phyloP scores from a whole-genome alignment of 2,113 vertebrate species.

The Notothenia coriiceps region DNA sequence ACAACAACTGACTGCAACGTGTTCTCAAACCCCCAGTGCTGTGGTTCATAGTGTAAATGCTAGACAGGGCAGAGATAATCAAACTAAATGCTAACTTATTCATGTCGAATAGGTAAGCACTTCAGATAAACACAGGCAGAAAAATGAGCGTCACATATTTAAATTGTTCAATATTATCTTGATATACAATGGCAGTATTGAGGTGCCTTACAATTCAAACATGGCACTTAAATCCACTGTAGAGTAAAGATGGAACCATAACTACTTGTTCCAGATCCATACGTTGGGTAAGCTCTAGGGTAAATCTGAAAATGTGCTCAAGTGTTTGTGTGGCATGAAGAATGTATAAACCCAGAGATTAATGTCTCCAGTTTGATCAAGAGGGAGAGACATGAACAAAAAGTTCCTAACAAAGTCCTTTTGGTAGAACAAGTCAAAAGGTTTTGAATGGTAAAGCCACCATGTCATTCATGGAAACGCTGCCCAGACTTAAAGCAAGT shows the following conservation, averaged over 20 bases:
- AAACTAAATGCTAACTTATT: background rate
- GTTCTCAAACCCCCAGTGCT: background rate
- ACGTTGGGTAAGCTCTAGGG: background rate
- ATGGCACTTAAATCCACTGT: background rate
- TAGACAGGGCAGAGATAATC: background rate
- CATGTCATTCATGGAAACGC: background rate
- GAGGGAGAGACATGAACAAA: too few species aligned
- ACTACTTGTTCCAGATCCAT: constrained; percentile 9
- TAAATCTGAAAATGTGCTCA: background rate
- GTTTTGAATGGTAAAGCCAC: constrained; percentile 6
- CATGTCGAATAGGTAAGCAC: background rate
- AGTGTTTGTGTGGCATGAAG: background rate
- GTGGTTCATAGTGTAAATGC: background rate
- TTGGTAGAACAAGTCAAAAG: background rate
- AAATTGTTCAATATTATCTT: constrained; percentile 7
- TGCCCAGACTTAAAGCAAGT: constrained; percentile 24
- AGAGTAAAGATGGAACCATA: background rate
- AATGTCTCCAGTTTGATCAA: background rate
- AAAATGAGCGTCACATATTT: background rate
- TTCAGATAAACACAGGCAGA: constrained; percentile 28
- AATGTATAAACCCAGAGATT: background rate
- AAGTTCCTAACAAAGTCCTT: background rate
- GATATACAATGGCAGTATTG: background rate
- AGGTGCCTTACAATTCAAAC: background rate
- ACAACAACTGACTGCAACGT: background rate